phyloP scores from a whole-genome alignment of 2,797 vertebrate species.

The Delichon dasypus region DNA sequence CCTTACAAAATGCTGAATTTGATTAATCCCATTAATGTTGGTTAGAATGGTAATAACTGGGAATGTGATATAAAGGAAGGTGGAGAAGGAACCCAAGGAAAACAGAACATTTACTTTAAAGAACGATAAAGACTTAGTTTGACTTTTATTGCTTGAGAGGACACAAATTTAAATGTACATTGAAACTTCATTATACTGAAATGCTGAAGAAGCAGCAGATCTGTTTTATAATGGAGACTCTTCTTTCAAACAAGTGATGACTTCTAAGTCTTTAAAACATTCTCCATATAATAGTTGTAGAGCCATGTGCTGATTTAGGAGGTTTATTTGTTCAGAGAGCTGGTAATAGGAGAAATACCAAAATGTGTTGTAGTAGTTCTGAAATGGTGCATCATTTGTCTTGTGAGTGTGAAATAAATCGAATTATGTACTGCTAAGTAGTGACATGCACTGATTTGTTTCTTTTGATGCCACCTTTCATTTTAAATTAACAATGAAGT shows the following conservation, averaged over 20 bases:
- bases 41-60: background rate
- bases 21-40: too few species aligned
- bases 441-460: background rate
- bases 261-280: background rate
- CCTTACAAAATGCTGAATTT: background rate
- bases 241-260: background rate
- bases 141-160: background rate
- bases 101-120: background rate
- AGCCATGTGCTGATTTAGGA: background rate
- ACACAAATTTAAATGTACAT: background rate
- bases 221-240: background rate
- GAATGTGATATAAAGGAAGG: background rate
- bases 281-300: background rate
- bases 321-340: background rate
- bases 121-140: background rate
- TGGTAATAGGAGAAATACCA: background rate
- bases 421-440: background rate
- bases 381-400: background rate
- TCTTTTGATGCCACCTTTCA: background rate
- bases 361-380: background rate
- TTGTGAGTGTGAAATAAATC: background rate
- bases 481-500: background rate
- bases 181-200: background rate
- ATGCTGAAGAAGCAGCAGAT: background rate
- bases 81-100: background rate